Base-by-base conservation (phyloP, 2,888 invertebrate species). In the Pinctada fucata region DNA sequence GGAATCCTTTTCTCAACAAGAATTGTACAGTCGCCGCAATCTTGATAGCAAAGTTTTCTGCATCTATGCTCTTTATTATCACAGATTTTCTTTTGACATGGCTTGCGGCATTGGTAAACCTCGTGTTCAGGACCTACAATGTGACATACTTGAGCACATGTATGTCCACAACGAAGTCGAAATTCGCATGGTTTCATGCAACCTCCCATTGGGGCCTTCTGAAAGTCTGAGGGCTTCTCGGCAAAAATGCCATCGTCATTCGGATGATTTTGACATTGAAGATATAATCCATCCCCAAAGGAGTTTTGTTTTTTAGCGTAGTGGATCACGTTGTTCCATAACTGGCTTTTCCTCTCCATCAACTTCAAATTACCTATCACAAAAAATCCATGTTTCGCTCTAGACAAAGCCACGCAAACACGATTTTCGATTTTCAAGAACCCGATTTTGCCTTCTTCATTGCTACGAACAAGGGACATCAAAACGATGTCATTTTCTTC, bases 41-140 rank as follows among this genome's bases (percentile, higher is more conserved):
- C 78, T 87, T 94, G 93, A 83, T 91, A 90, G 83, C 95, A 95
- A 49, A 83, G 76, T 81, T 93, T 94, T n/a, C 84, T 70, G 48
- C 88, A 89, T 70, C 68, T 70, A 74, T 89, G 89, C 0, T 67
- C 78, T 13, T 78, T 74, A 64, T 68, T 47, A 5, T 85, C 50
- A n/a, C 86, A 84, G 81, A 72, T 66, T 78, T 51, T 79, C 78
- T 76, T 82, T 16, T 79, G 79, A 72, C 88, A 88, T 48, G 63
- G 71, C 73, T 86, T 86, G 13, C 68, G 65, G 77, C 88, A 88
- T 76, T 91, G 90, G 50, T 93, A 93, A 0, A 87, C 78, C 0
- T 77, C 66, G 87, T 96, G 96, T 0, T 93, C 92, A 3, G 73
- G 67, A 67, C 82, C 79, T 13, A 76, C 48, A 10, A 89, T 64